Base-by-base conservation (phyloP, 2,113 vertebrate species). In the Oxyruncus cristatus region DNA sequence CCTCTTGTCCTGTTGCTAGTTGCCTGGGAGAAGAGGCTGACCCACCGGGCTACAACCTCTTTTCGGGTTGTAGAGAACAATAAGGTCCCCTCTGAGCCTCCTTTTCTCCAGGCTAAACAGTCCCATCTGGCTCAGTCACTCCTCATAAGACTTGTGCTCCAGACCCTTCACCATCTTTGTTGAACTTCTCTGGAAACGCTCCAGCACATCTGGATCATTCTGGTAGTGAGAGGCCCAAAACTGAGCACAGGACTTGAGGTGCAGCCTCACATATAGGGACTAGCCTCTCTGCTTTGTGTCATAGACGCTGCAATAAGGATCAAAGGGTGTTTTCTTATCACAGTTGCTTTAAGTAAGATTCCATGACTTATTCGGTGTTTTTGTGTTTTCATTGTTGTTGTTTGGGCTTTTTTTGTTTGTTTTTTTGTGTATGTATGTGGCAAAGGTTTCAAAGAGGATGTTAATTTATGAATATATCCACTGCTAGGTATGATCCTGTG, bases 21-120 rank as follows among this genome's bases (percentile, higher is more conserved):
- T 22, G 32, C 21, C 7, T 53, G n/a, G 19, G 5, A 72, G 37
- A 66, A 62, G 20, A 78, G 14, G 26, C 9, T 0, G 0, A 19
- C 14, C 8, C n/a, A 20, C 4, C 4, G 28, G 0, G 0, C n/a
- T 52, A 18, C 2, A 21, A 0, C 26, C 26, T 33, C 35, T 73
- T 70, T 35, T 61, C 44, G 30, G 20, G 21, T 3, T 46, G 13
- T 42, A 32, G 28, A 55, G 12, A 53, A 9, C 0, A 3, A 8
- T 12, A 30, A 82, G 8, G 47, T 72, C 12, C 35, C 22, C 15
- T 6, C 20, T 2, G 0, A 37, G 39, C 8, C 17, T 73, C 13
- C 23, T 70, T 26, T 77, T 42, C 33, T 61, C 33, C 30, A 77
- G 27, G 0, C 35, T 74, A 14, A 81, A 52, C 5, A 61, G 3